A percentile compares a stretch with the other conserved stretches of the same genome.
Conservation (phyloP, 1,140 invertebrate genomes). For the Latrodectus geometricus region DNA sequence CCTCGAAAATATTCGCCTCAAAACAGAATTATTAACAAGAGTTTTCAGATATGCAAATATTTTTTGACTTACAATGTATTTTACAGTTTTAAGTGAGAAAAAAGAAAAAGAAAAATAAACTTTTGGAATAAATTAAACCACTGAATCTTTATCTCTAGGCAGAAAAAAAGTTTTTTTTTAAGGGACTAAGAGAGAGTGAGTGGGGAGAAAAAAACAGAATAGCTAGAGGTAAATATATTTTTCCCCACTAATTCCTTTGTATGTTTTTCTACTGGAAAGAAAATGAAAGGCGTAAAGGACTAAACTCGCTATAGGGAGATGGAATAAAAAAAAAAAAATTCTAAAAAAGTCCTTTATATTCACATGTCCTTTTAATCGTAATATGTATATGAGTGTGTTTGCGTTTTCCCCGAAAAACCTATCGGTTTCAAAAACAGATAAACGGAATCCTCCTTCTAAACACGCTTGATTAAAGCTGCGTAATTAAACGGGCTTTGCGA, state of each 20-base stretch:
- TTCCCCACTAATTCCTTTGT: conserved; percentile 57
- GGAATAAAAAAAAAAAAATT: conserved; percentile 5
- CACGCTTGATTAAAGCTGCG: conserved; percentile 60
- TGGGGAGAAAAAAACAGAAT: not conserved
- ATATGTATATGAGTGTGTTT: conserved; percentile 53
- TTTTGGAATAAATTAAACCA: conserved; percentile 53
- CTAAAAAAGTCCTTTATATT: conserved; percentile 37
- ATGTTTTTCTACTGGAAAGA: conserved; percentile 43
- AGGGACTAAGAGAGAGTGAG: not conserved
- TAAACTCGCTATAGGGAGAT: not conserved
- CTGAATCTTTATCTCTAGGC: not conserved
- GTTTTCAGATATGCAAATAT: conserved; percentile 51
- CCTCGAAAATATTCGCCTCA: conserved; percentile 7
- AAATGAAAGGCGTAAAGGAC: conserved; percentile 30
- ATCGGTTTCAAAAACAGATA: conserved; percentile 62
- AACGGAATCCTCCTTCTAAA: conserved; percentile 26
- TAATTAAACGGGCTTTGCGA: conserved; percentile 56
- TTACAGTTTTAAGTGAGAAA: conserved; percentile 35
- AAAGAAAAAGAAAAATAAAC: conserved; percentile 5
- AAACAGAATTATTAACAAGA: not conserved
- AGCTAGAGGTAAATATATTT: conserved; percentile 3
- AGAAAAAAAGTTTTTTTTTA: conserved; percentile 24
- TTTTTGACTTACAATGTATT: not conserved
- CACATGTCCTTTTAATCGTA: conserved; percentile 57
- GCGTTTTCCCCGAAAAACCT: conserved; percentile 18